Percentiles rank a stretch among this genome's conserved stretches.
Conservation (phyloP, 2,797 vertebrate species). For the Esox masquinongy region DNA sequence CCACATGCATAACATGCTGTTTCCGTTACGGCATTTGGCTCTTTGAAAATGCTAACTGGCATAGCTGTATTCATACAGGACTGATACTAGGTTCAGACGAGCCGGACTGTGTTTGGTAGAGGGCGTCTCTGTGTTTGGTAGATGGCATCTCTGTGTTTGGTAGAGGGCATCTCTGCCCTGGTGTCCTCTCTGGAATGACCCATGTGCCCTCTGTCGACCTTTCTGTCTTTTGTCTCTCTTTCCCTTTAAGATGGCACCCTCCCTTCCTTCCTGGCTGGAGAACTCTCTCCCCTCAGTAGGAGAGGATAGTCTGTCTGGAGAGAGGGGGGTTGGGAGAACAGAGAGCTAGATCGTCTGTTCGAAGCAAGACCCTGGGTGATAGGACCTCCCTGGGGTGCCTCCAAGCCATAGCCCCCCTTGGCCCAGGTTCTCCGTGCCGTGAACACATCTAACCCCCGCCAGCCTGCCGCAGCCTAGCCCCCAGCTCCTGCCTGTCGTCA, state of each 20-base stretch:
- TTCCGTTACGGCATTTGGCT: neutral
- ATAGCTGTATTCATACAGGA: too few relatives aligned
- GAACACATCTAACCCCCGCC: constrained; percentile 75
- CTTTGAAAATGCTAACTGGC: too few relatives aligned
- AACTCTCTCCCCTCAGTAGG: constrained; percentile 34
- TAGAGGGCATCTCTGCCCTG: too few relatives aligned
- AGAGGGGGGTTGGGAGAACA: constrained; percentile 3
- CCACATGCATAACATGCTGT: neutral
- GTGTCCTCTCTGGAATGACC: constrained; percentile 18
- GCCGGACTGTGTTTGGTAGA: neutral
- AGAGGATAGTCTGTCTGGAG: constrained; percentile 35
- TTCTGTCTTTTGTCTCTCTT: constrained; percentile 5
- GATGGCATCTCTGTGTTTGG: constrained; percentile 1
- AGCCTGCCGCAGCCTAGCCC: constrained; percentile 57
- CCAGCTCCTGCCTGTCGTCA: constrained; percentile 81
- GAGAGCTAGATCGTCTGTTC: constrained; percentile 70
- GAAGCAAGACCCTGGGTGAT: constrained; percentile 82
- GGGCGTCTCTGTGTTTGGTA: too few relatives aligned
- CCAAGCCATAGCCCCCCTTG: constrained; percentile 18
- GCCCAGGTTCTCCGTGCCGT: constrained; percentile 65
- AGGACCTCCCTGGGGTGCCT: constrained; percentile 77
- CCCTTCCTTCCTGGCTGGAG: constrained; percentile 15
- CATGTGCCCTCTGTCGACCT: constrained; percentile 26
- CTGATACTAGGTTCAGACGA: too few relatives aligned
- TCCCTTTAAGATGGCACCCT: neutral